Conservation (phyloP, 1,140 invertebrate genomes). For the Bombus picipes region DNA sequence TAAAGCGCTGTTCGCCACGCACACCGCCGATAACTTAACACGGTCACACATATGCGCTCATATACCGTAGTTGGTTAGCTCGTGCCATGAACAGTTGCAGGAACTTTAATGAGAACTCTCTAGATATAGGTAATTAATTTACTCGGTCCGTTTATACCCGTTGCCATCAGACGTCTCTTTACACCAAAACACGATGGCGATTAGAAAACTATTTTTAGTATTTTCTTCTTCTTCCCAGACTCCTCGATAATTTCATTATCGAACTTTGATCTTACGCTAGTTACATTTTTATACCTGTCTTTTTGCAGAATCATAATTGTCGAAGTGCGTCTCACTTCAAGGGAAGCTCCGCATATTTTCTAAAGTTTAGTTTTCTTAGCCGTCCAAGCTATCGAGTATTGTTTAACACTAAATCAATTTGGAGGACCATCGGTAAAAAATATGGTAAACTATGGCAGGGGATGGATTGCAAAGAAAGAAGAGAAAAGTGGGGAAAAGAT, state of each 20-base stretch:
- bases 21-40: constrained; percentile 37
- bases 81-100: constrained; percentile 60
- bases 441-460: not conserved
- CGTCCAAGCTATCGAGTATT: no score
- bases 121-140: constrained; percentile 68
- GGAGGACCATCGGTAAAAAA: no score
- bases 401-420: no score
- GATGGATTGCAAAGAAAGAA: no score
- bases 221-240: not conserved
- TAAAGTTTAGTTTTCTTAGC: no score
- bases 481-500: not conserved
- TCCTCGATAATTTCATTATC: not conserved
- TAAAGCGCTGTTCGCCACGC: constrained; percentile 18
- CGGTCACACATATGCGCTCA: not conserved
- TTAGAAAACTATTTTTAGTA: not conserved
- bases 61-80: not conserved
- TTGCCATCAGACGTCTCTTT: not conserved
- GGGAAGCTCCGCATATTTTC: no score
- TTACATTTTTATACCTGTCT: no score
- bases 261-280: no score
- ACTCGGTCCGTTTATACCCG: constrained; percentile 32
- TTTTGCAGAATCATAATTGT: no score
- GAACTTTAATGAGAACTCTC: constrained; percentile 69
- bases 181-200: not conserved
- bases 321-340: no score